Percentiles rank a stretch among this genome's conserved stretches.
Evolutionary conservation across 2,888 invertebrate genomes (phyloP).

Genomic region (Lithosia quadra): DNA sequence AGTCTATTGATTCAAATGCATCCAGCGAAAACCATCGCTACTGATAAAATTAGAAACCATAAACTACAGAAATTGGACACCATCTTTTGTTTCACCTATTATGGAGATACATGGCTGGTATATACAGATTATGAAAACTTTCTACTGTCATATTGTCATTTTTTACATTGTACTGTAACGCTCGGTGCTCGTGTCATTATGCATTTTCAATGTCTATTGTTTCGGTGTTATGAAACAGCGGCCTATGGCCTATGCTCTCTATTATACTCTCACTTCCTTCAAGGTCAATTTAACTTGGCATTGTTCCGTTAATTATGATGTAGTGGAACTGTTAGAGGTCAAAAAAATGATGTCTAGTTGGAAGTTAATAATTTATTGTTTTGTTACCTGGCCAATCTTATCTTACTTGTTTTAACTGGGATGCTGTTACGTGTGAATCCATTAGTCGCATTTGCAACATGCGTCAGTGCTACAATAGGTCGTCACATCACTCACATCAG

Average conservation of each 20-base stretch:
- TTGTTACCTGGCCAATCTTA: neutral
- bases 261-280: slow-evolving; percentile 28
- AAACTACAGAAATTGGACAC: too few species aligned
- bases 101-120: too few species aligned
- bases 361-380: neutral
- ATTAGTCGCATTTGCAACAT: too few species aligned
- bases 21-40: too few species aligned
- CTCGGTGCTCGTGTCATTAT: slow-evolving; percentile 26
- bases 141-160: slow-evolving; percentile 37
- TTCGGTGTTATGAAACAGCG: slow-evolving; percentile 23
- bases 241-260: slow-evolving; percentile 18
- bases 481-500: too few species aligned
- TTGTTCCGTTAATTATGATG: neutral
- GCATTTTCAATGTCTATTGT: slow-evolving; percentile 45
- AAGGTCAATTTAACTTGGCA: neutral
- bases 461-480: too few species aligned
- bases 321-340: neutral
- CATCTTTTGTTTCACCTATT: too few species aligned
- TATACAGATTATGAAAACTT: slow-evolving; percentile 27
- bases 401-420: too few species aligned
- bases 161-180: slow-evolving; percentile 20
- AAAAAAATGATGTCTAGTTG: too few species aligned
- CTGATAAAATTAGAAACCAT: too few species aligned
- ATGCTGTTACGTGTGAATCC: too few species aligned
- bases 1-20: too few species aligned